phyloP scores from a whole-genome alignment of 2,797 vertebrate genomes.

The Spheniscus humboldti region DNA sequence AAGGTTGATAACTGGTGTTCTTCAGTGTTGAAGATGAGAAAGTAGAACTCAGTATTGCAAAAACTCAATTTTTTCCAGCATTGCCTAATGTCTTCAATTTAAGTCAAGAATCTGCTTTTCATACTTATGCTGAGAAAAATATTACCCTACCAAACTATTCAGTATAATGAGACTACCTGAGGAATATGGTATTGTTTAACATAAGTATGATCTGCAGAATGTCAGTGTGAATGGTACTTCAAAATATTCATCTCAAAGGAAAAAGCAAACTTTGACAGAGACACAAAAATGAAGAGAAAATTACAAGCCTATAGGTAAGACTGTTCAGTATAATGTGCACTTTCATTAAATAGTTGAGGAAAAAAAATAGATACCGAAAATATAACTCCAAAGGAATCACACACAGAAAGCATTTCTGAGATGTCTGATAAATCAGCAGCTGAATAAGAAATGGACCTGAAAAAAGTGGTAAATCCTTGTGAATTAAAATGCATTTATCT shows the following conservation, averaged over 20 bases:
- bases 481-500: neutral
- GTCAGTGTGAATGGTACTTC: neutral
- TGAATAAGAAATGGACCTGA: neutral
- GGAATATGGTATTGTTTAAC: neutral
- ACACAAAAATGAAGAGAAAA: neutral
- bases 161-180: neutral
- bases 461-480: neutral
- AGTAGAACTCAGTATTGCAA: neutral
- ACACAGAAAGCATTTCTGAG: neutral
- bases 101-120: neutral
- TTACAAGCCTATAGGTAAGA: neutral
- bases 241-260: neutral
- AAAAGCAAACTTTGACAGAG: neutral
- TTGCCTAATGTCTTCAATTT: neutral
- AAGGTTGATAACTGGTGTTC: neutral
- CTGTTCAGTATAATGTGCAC: neutral
- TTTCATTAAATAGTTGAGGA: neutral
- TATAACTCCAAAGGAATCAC: neutral
- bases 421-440: neutral
- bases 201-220: neutral
- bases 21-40: neutral
- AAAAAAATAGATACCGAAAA: neutral
- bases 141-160: neutral
- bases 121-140: neutral
- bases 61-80: neutral